phyloP scores from a whole-genome alignment of 2,113 vertebrate species.

The Chelonoidis abingdonii region DNA sequence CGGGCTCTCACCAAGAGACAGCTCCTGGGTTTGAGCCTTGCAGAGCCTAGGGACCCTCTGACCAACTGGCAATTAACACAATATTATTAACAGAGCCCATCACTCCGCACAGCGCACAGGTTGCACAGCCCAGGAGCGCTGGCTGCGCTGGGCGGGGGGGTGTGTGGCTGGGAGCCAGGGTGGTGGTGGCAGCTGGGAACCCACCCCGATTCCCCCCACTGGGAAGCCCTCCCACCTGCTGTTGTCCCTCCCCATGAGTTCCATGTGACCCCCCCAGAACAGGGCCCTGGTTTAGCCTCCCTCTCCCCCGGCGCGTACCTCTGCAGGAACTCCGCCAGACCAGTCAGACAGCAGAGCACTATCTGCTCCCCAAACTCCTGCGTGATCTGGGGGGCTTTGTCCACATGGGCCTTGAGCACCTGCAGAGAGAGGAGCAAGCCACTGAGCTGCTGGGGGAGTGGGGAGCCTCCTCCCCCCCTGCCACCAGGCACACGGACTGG shows the following conservation, averaged over 20 bases:
- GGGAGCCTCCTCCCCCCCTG: too few species aligned
- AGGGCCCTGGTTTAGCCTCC: too few species aligned
- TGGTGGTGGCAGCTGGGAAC: too few species aligned
- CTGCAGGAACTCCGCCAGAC: conserved; percentile 90
- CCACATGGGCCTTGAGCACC: conserved; percentile 89
- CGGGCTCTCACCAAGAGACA: not conserved
- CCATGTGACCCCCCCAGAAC: too few species aligned
- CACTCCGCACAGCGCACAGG: too few species aligned
- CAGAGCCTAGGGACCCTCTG: too few species aligned
- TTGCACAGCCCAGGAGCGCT: too few species aligned
- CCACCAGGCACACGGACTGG: not conserved
- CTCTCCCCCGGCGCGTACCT: conserved; percentile 73
- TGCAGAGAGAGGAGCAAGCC: conserved; percentile 46
- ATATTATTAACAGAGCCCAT: too few species aligned
- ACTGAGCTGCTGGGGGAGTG: not conserved
- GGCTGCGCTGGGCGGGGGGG: too few species aligned
- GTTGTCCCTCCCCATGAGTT: not conserved
- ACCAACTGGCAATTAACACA: too few species aligned
- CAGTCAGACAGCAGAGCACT: conserved; percentile 86
- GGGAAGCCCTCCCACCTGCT: fast-evolving
- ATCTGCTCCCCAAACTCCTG: conserved; percentile 85
- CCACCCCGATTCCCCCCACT: too few species aligned
- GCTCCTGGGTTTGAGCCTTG: not conserved
- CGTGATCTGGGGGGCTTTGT: conserved; percentile 87
- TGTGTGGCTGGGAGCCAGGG: too few species aligned